Percentiles rank a stretch among this genome's conserved stretches.
These are phyloP conservation scores for Protomyctophum bolini DNA, from an alignment of 2,113 vertebrate genomes.

Conservation along the genomic window DNA sequence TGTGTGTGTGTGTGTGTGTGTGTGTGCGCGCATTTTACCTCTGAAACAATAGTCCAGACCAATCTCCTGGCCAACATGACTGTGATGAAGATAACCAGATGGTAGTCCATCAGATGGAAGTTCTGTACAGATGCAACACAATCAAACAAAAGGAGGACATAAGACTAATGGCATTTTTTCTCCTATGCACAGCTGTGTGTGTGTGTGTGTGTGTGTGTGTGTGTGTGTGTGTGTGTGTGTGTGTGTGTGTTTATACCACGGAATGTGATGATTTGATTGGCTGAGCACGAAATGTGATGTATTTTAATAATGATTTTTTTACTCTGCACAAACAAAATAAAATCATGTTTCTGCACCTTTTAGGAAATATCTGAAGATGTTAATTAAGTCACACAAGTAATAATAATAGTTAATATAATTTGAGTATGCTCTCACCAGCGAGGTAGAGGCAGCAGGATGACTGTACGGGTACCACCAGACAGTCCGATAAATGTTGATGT, in stretches of 20 bases:
- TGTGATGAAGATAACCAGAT: constrained; percentile 96
- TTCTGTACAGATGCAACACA: constrained; percentile 82
- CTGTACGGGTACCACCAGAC: constrained; percentile 99
- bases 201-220: too few species aligned
- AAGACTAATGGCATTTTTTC: neutral
- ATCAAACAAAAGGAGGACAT: neutral
- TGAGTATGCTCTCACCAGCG: constrained; percentile 79
- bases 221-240: too few species aligned
- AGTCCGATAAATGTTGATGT: constrained; percentile 99
- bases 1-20: neutral
- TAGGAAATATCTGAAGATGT: too few species aligned
- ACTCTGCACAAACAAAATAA: too few species aligned
- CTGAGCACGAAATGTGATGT: too few species aligned
- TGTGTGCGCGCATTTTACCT: constrained; percentile 77
- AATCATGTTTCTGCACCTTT: too few species aligned
- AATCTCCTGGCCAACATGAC: constrained; percentile 97
- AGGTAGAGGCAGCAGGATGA: constrained; percentile 94
- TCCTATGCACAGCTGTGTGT: too few species aligned
- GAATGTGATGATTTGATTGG: too few species aligned
- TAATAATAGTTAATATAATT: too few species aligned
- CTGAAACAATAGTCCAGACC: constrained; percentile 95
- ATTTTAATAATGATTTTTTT: too few species aligned
- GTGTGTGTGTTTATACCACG: too few species aligned
- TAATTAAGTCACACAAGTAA: too few species aligned
- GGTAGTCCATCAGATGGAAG: constrained; percentile 98